Percentiles rank a stretch among this genome's conserved stretches.
These are phyloP conservation scores for Idaea aversata DNA, from an alignment of 2,888 invertebrate species.

Conservation along the genomic window DNA sequence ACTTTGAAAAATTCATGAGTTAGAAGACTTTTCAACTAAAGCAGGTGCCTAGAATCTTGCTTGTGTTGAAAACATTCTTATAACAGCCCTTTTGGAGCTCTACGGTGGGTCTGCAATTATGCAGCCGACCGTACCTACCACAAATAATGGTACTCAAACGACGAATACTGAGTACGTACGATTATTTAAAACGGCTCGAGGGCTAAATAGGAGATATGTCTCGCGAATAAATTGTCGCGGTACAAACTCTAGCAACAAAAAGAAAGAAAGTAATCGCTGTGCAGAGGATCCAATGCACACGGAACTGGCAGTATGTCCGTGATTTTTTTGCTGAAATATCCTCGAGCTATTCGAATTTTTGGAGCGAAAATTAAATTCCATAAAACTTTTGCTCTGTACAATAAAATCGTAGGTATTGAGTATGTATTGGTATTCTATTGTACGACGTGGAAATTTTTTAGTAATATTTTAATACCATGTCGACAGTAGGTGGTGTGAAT, in stretches of 20 bases:
- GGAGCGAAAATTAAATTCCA: neutral
- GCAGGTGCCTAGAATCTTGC: too few relatives aligned
- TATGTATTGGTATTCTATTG: neutral
- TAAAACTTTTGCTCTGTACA: neutral
- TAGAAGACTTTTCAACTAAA: too few relatives aligned
- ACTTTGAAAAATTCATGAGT: too few relatives aligned
- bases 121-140: too few relatives aligned
- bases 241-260: constrained; percentile 29
- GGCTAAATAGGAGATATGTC: constrained; percentile 54
- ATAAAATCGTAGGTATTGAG: neutral
- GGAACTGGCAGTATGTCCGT: neutral
- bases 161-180: constrained; percentile 20
- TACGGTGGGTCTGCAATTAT: too few relatives aligned
- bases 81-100: too few relatives aligned
- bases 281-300: constrained; percentile 13
- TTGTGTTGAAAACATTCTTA: too few relatives aligned
- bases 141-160: neutral
- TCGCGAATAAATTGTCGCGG: constrained; percentile 60
- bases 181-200: constrained; percentile 23
- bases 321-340: neutral
- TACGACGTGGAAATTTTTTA: neutral
- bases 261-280: constrained; percentile 33
- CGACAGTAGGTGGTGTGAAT: neutral
- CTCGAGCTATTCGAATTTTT: neutral
- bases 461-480: neutral